Percentiles rank a stretch among this genome's conserved stretches.
Evolutionary conservation across 2,797 vertebrate genomes (phyloP).

Genomic region (Bradypodion ventrale): DNA sequence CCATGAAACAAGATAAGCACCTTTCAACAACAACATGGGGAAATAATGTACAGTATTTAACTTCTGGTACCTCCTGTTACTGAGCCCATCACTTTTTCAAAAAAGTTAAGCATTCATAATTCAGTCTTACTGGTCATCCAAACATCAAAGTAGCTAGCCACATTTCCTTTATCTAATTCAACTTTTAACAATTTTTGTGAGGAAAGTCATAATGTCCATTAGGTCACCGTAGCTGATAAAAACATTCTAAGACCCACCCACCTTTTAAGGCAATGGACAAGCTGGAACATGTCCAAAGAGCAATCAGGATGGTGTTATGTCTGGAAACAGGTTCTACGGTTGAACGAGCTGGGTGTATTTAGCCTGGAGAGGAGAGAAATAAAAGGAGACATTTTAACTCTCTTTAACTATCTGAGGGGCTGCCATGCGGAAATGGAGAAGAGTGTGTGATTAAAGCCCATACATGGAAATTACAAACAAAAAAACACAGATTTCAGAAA

Average conservation of each 20-base stretch:
- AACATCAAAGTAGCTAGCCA: background rate
- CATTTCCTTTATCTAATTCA: slow-evolving; percentile 15
- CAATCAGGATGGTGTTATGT: background rate
- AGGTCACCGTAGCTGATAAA: background rate
- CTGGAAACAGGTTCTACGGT: background rate
- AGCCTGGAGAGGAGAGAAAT: background rate
- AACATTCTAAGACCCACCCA: background rate
- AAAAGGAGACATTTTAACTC: background rate
- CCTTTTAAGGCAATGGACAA: background rate
- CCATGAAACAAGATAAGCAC: background rate
- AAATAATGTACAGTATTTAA: slow-evolving; percentile 17
- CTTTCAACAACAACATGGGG: background rate
- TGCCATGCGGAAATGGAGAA: background rate
- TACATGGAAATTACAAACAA: background rate
- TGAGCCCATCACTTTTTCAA: background rate
- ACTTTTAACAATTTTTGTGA: background rate
- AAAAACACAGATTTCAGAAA: background rate
- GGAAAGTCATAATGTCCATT: background rate
- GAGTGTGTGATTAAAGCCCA: background rate
- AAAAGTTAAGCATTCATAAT: background rate
- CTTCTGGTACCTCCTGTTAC: background rate
- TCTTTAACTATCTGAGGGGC: background rate
- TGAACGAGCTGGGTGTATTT: background rate
- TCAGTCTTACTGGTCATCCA: background rate
- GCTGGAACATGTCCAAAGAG: background rate